phyloP scores from a whole-genome alignment of 2,113 vertebrate genomes.

The Barnardius zonarius region DNA sequence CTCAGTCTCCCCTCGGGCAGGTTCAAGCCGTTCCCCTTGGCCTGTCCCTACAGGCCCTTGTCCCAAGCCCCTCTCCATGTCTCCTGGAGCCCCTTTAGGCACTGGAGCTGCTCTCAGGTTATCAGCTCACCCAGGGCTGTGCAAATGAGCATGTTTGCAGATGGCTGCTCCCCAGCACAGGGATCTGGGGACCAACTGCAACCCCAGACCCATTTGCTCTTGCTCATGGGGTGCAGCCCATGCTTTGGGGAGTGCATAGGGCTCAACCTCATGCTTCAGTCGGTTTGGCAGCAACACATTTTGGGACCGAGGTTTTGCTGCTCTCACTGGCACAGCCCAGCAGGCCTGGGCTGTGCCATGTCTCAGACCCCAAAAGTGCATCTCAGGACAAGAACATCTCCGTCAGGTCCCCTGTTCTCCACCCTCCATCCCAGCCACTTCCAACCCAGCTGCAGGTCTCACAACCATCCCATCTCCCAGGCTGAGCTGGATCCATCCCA shows the following conservation, averaged over 20 bases:
- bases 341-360: not conserved
- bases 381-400: not conserved
- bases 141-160: not conserved
- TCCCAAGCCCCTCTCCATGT: not conserved
- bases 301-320: not conserved
- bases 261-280: not conserved
- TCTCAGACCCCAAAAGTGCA: not conserved
- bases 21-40: not conserved
- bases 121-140: not conserved
- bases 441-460: not conserved
- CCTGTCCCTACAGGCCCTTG: not conserved
- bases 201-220: not conserved
- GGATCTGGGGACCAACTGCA: not conserved
- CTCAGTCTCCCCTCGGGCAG: too few relatives aligned
- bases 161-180: not conserved
- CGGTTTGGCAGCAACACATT: not conserved
- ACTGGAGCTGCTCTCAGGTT: not conserved
- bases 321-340: not conserved
- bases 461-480: not conserved
- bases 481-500: not conserved
- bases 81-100: not conserved
- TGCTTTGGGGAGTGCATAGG: accelerated
- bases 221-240: not conserved
- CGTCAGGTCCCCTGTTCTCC: accelerated
- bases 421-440: not conserved